Percentiles rank a stretch among this genome's conserved stretches.
Conservation (phyloP, 1,140 invertebrate species). For the Bombyx mori region ASM3026992v2 NC_085132.1:7315001-7315500, state of each 20-base stretch:
- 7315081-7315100: constrained; percentile 6
- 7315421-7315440: constrained; percentile 3
- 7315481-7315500: not conserved
- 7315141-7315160: too few relatives aligned
- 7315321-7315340: not conserved
- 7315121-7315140: too few relatives aligned
- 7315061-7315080: constrained; percentile 7
- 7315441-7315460: not conserved
- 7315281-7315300: constrained; percentile 13
- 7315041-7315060: not conserved
- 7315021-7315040: constrained; percentile 12
- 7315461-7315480: not conserved
- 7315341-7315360: constrained; percentile 4
- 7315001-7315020: constrained; percentile 13
- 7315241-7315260: constrained; percentile 1
- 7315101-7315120: too few relatives aligned
- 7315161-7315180: too few relatives aligned
- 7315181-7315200: too few relatives aligned
- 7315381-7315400: constrained; percentile 4
- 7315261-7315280: constrained; percentile 5
- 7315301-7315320: constrained; percentile 4
- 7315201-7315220: not conserved
- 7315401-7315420: constrained; percentile 1
- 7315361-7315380: constrained; percentile 1
- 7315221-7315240: not conserved